Percentiles rank a stretch among this genome's conserved stretches.
Conservation (phyloP, 2,113 vertebrate species). For the Gallinago undulata region DNA sequence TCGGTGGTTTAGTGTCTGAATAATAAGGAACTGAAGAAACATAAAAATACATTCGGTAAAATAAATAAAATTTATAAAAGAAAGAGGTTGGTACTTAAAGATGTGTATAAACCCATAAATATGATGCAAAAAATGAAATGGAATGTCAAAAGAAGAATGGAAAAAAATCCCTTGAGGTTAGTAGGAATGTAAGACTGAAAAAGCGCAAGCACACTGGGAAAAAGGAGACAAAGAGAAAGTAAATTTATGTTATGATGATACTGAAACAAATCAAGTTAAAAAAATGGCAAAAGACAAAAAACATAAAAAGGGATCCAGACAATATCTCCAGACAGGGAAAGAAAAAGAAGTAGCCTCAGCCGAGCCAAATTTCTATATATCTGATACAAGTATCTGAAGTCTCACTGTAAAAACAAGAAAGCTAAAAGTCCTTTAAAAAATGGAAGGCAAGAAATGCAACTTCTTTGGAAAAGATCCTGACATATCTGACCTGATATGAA, state of each 20-base stretch:
- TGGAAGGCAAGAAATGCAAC: background rate
- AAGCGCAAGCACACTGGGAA: background rate
- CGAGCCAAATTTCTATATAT: background rate
- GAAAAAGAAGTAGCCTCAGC: background rate
- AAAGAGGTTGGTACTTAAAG: background rate
- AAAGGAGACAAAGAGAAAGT: background rate
- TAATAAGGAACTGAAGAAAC: background rate
- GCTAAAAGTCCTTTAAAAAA: background rate
- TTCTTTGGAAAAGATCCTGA: background rate
- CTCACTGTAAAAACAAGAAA: background rate
- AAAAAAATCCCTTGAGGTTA: background rate
- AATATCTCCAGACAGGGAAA: background rate
- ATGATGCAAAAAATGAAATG: background rate
- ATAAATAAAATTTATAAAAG: background rate
- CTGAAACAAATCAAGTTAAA: background rate
- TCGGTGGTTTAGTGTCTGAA: accelerated
- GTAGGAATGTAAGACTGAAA: background rate
- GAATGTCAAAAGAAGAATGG: background rate
- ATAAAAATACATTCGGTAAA: background rate
- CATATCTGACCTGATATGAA: background rate
- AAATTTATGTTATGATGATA: background rate
- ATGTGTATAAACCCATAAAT: background rate
- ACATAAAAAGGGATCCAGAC: background rate
- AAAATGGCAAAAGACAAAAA: background rate
- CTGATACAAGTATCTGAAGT: background rate